Evolutionary conservation across 1,140 invertebrate genomes (phyloP).

Genomic region (Eriosoma lanigerum): DNA sequence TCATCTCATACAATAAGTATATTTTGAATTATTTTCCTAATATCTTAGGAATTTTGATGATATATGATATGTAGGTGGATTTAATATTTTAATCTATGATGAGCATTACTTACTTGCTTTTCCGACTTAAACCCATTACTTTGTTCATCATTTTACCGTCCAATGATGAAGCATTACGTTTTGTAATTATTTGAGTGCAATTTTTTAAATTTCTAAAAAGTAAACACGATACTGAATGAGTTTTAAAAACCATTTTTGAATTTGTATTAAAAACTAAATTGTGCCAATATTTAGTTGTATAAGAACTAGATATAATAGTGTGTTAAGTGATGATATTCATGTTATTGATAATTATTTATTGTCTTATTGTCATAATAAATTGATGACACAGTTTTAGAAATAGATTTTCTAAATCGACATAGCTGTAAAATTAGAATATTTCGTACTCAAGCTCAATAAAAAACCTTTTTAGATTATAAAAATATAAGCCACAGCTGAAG

Average conservation of each 20-base stretch:
- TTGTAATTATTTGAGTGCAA: background rate
- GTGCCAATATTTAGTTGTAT: too few species aligned
- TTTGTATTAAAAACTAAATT: background rate
- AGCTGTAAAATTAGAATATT: too few species aligned
- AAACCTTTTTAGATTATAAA: too few species aligned
- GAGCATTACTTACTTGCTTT: background rate
- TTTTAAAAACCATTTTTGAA: constrained; percentile 1
- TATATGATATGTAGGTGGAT: too few species aligned
- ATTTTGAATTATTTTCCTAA: too few species aligned
- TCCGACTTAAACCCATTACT: constrained; percentile 29
- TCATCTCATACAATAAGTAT: background rate
- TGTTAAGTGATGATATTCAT: too few species aligned
- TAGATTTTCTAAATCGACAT: constrained; percentile 6
- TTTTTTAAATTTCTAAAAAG: background rate
- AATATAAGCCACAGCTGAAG: too few species aligned
- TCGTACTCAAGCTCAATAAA: too few species aligned
- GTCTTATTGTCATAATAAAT: background rate
- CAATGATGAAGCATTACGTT: constrained; percentile 19
- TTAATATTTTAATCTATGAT: too few species aligned
- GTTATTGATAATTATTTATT: too few species aligned
- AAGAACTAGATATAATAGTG: too few species aligned
- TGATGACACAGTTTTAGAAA: background rate
- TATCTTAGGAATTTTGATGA: too few species aligned
- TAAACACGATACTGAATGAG: background rate
- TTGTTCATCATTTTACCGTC: constrained; percentile 49